Percentiles rank a stretch among this genome's conserved stretches.
phyloP scores from a whole-genome alignment of 2,797 vertebrate species.

The Holocentrus rufus region DNA sequence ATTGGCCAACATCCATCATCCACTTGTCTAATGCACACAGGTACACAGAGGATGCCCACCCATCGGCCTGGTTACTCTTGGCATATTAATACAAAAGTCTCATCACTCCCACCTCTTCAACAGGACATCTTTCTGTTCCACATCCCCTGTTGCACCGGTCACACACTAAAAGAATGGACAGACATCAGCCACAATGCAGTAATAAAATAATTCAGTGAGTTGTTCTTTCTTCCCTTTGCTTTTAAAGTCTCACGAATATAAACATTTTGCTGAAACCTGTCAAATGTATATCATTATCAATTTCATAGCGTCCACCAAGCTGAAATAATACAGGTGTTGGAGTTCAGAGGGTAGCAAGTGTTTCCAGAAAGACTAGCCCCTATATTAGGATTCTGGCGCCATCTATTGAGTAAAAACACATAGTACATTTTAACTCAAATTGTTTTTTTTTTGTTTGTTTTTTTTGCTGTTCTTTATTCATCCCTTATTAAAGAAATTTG shows the following conservation, averaged over 20 bases:
- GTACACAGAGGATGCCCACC: too few species aligned
- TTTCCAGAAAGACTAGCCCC: too few species aligned
- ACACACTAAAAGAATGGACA: not conserved
- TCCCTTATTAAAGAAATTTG: too few species aligned
- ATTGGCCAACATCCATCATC: too few species aligned
- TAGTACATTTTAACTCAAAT: constrained; percentile 27
- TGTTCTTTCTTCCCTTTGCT: not conserved
- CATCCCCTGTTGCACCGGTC: not conserved
- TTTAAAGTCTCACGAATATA: too few species aligned
- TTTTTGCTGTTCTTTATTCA: too few species aligned
- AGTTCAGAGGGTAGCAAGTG: too few species aligned
- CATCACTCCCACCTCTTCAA: not conserved
- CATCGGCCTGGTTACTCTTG: too few species aligned
- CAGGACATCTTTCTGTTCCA: not conserved
- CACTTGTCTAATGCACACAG: not conserved
- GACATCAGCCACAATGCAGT: not conserved
- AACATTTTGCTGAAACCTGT: too few species aligned
- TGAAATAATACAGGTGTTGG: constrained; percentile 2
- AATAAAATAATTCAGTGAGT: not conserved
- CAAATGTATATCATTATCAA: too few species aligned
- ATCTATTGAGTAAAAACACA: constrained; percentile 50
- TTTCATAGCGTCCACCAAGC: not conserved
- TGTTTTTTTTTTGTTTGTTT: too few species aligned
- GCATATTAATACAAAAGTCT: not conserved
- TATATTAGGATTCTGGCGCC: constrained; percentile 47